phyloP scores from a whole-genome alignment of 2,113 vertebrate genomes.

The Xiphophorus maculatus region DNA sequence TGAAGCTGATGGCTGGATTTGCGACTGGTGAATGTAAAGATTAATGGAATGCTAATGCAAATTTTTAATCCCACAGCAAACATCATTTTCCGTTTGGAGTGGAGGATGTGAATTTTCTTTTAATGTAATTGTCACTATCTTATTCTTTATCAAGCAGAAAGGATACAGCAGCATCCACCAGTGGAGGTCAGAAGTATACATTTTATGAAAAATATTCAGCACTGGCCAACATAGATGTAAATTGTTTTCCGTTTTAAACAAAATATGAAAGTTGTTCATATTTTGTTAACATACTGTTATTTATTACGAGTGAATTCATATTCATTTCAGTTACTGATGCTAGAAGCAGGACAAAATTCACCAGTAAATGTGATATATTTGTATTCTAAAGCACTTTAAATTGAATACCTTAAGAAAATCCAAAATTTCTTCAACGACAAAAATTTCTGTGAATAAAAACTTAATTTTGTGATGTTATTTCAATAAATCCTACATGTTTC shows the following conservation, averaged over 20 bases:
- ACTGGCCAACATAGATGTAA: not conserved
- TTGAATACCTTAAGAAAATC: too few species aligned
- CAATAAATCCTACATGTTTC: too few species aligned
- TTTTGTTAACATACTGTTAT: not conserved
- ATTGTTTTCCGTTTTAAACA: not conserved
- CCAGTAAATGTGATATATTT: not conserved
- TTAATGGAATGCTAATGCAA: not conserved
- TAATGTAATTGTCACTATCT: not conserved
- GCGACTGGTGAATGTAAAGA: conserved; percentile 1
- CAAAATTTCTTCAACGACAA: too few species aligned
- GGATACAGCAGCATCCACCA: not conserved
- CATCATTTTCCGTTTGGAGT: not conserved
- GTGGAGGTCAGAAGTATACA: not conserved
- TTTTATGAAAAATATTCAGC: not conserved
- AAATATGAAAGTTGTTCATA: not conserved
- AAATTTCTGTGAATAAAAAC: too few species aligned
- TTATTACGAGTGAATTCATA: too few species aligned
- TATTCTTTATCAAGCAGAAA: not conserved
- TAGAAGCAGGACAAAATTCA: not conserved
- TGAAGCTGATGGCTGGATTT: conserved; percentile 4
- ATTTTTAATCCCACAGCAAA: conserved; percentile 2
- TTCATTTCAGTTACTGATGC: too few species aligned
- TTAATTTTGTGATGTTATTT: too few species aligned
- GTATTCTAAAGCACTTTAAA: not conserved
- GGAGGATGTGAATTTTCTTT: not conserved